phyloP scores from a whole-genome alignment of 2,888 invertebrate species.

The Eucera pruinosa region DNA sequence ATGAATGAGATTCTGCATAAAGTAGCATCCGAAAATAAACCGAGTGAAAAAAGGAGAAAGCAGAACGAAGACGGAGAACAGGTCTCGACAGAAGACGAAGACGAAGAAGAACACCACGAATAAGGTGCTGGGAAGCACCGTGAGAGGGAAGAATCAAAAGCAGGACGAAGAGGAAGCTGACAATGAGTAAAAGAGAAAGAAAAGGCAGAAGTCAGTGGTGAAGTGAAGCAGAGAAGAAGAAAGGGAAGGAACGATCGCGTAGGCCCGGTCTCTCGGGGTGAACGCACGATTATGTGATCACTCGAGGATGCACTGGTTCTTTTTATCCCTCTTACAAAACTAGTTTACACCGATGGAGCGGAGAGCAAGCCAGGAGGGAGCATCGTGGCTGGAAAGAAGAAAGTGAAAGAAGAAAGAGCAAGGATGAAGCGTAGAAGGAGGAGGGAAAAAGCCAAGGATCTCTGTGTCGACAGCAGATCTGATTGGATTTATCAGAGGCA shows the following conservation, averaged over 20 bases:
- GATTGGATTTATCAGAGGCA: slow-evolving; percentile 77
- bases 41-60: background rate
- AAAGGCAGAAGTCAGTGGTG: slow-evolving; percentile 3
- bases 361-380: slow-evolving; percentile 36
- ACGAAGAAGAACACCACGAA: background rate
- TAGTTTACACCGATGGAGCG: slow-evolving; percentile 76
- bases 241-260: slow-evolving; percentile 66
- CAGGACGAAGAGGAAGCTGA: slow-evolving; percentile 12
- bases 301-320: slow-evolving; percentile 77
- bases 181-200: background rate
- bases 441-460: slow-evolving; percentile 49
- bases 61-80: slow-evolving; percentile 31
- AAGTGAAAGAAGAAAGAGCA: slow-evolving; percentile 37
- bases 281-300: slow-evolving; percentile 83
- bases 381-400: slow-evolving; percentile 33
- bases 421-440: slow-evolving; percentile 12
- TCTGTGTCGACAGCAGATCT: slow-evolving; percentile 77
- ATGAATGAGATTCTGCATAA: slow-evolving; percentile 13
- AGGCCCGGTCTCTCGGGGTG: slow-evolving; percentile 73
- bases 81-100: background rate
- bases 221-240: slow-evolving; percentile 45
- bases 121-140: background rate
- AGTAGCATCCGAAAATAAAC: slow-evolving; percentile 5
- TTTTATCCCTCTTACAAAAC: slow-evolving; percentile 76
- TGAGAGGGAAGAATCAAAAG: background rate